These are phyloP conservation scores for Camponotus fellah DNA, from an alignment of 2,888 invertebrate species.

Conservation along the genomic window DNA sequence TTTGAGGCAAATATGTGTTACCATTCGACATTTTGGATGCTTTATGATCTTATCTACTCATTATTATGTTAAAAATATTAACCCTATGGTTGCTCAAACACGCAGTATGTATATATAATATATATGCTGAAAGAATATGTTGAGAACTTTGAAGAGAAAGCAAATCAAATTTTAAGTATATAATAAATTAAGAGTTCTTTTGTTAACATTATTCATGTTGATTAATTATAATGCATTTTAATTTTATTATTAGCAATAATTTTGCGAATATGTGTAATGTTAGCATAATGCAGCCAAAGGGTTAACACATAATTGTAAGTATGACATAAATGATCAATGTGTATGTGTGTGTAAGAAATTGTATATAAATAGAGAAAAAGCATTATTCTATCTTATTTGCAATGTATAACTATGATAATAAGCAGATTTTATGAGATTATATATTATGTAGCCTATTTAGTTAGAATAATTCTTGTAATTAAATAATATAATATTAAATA, in stretches of 20 bases:
- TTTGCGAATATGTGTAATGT: background rate
- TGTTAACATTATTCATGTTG: background rate
- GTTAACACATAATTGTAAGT: constrained; percentile 21
- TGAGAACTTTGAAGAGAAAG: background rate
- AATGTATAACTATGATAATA: constrained; percentile 38
- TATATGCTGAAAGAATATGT: background rate
- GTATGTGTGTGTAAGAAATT: constrained; percentile 28
- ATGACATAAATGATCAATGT: constrained; percentile 20
- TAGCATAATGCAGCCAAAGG: background rate
- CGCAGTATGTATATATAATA: background rate
- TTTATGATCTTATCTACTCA: constrained; percentile 5
- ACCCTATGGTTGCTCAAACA: background rate
- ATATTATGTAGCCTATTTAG: constrained; percentile 53
- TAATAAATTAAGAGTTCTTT: background rate
- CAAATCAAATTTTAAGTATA: background rate
- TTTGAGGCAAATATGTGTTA: constrained; percentile 38
- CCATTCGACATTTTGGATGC: constrained; percentile 26
- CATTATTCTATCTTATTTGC: constrained; percentile 53
- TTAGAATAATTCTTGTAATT: constrained; percentile 57
- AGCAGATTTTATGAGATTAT: constrained; percentile 52
- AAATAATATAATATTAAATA: constrained; percentile 65
- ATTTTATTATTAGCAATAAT: background rate
- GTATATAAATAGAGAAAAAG: constrained; percentile 54
- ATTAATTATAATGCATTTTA: background rate
- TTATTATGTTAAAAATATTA: constrained; percentile 33